phyloP scores from a whole-genome alignment of 2,113 vertebrate genomes.

The Trematocara marginatum region DNA sequence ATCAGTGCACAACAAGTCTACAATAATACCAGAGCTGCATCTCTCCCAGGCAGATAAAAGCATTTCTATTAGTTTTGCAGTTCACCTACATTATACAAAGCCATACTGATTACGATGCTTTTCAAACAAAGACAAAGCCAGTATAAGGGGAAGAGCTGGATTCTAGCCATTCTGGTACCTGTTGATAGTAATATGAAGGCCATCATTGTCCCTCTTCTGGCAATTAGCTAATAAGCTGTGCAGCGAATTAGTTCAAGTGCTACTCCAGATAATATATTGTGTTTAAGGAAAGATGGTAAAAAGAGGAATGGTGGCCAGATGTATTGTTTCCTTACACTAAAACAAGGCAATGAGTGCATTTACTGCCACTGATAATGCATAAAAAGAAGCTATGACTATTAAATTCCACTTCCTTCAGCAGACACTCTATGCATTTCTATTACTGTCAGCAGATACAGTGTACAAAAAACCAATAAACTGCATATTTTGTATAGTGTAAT shows the following conservation, averaged over 20 bases:
- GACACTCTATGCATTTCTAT: background rate
- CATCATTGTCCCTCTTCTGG: slow-evolving; percentile 14
- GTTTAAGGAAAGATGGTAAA: background rate
- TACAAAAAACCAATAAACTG: background rate
- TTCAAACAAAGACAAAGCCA: background rate
- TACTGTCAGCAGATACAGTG: background rate
- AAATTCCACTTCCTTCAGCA: background rate
- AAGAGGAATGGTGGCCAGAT: background rate
- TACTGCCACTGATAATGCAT: background rate
- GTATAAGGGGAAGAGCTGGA: background rate
- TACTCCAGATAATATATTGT: slow-evolving; percentile 26
- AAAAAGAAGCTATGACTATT: background rate
- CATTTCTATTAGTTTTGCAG: background rate
- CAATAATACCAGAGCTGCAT: background rate
- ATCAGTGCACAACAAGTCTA: background rate
- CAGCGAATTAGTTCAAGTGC: slow-evolving; percentile 40
- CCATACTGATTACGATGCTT: background rate
- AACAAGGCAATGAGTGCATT: background rate
- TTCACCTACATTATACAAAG: background rate
- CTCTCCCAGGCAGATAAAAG: background rate
- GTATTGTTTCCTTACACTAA: background rate
- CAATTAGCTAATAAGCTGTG: slow-evolving; percentile 48
- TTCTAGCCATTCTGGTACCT: slow-evolving; percentile 9
- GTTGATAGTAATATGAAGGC: slow-evolving; percentile 18
- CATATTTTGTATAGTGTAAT: background rate